A percentile compares a stretch with the other conserved stretches of the same genome.
Conservation (phyloP, 2,113 vertebrate species). For the Megaptera novaeangliae region DNA sequence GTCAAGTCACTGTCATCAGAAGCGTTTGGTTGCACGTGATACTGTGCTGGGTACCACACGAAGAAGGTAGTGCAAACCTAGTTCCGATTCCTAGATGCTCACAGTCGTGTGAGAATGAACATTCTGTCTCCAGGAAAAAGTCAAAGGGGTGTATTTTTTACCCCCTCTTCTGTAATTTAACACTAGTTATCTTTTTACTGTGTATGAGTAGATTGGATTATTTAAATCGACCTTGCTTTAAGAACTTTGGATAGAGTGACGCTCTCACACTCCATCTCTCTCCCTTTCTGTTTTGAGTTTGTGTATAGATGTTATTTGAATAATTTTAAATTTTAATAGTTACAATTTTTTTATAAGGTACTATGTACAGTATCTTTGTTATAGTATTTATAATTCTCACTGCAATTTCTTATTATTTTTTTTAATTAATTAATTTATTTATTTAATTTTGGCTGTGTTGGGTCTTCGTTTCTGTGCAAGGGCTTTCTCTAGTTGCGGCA, state of each 20-base stretch:
- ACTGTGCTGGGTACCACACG: fast-evolving
- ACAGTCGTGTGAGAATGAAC: background rate
- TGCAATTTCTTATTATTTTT: too few species aligned
- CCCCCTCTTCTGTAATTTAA: background rate
- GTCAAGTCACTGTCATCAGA: background rate
- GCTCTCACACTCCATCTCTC: background rate
- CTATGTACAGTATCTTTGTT: too few species aligned
- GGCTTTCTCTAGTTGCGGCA: too few species aligned
- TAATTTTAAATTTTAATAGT: background rate
- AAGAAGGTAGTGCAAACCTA: background rate
- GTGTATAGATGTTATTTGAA: background rate
- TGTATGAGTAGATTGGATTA: background rate
- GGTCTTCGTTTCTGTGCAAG: too few species aligned
- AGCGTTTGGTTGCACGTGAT: background rate
- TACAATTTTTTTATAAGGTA: background rate
- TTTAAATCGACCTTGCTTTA: constrained; percentile 16
- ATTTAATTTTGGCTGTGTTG: too few species aligned
- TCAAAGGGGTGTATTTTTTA: background rate
- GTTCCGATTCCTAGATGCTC: background rate
- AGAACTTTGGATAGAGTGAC: background rate
- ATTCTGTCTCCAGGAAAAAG: background rate
- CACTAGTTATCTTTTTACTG: background rate
- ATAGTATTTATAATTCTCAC: too few species aligned
- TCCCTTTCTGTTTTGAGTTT: background rate
- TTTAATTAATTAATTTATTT: too few species aligned